Conservation (phyloP, 2,113 vertebrate species). For the Dendrocopos noguchii region DNA sequence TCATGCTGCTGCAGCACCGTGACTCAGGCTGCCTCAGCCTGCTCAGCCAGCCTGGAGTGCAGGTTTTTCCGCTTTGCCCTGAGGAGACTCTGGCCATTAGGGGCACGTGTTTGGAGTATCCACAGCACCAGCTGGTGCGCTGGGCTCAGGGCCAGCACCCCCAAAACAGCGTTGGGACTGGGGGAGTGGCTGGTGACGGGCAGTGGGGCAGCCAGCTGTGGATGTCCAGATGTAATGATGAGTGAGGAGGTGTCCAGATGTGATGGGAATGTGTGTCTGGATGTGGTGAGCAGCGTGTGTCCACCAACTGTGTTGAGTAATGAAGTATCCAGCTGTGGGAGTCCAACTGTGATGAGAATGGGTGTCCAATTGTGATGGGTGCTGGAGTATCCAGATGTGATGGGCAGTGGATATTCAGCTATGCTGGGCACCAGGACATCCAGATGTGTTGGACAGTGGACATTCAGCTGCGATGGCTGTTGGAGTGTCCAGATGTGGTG, state of each 20-base stretch:
- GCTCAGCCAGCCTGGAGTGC: background rate
- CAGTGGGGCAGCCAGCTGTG: accelerated
- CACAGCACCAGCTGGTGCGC: accelerated
- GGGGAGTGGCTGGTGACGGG: background rate
- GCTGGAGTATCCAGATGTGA: background rate
- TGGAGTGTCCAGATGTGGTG: background rate
- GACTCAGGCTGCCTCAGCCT: conserved; percentile 54
- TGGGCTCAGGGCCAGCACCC: background rate
- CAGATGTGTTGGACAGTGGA: background rate
- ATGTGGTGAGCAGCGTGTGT: background rate
- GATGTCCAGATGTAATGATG: background rate
- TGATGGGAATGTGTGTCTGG: background rate
- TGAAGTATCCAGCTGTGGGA: background rate
- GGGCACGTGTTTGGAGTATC: background rate
- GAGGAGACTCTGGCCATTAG: background rate
- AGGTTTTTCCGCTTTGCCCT: background rate
- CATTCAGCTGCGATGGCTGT: too few relatives aligned
- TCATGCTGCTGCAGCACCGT: background rate
- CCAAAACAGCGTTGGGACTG: background rate
- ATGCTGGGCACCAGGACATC: background rate
- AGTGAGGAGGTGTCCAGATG: background rate
- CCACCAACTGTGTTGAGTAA: background rate
- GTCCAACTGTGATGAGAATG: background rate
- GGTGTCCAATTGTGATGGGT: background rate
- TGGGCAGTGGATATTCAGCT: background rate